A percentile compares a stretch with the other conserved stretches of the same genome.
phyloP scores from a whole-genome alignment of 2,888 invertebrate species.

The Drosophila austrosaltans region DNA sequence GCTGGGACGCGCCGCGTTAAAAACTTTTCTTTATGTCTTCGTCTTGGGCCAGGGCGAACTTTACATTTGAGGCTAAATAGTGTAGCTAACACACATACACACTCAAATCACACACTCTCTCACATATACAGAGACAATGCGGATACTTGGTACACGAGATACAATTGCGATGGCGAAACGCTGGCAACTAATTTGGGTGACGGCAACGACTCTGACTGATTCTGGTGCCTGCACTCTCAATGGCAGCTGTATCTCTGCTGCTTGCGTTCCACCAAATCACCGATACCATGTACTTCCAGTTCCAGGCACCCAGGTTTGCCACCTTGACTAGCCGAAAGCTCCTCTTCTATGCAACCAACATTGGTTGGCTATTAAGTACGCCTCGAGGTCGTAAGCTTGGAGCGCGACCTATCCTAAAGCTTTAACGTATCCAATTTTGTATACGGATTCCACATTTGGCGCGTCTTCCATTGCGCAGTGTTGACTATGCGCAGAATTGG shows the following conservation, averaged over 20 bases:
- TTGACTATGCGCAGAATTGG: slow-evolving; percentile 62
- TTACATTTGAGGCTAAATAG: slow-evolving; percentile 2
- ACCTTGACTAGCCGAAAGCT: slow-evolving; percentile 30
- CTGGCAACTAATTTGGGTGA: slow-evolving; percentile 77
- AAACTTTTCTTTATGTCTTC: neutral
- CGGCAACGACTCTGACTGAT: slow-evolving; percentile 41
- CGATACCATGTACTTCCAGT: slow-evolving; percentile 28
- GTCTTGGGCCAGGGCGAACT: slow-evolving; percentile 11
- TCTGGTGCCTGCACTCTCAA: slow-evolving; percentile 33
- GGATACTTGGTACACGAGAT: slow-evolving; percentile 37
- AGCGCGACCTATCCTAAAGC: slow-evolving; percentile 71
- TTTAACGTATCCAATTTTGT: slow-evolving; percentile 32
- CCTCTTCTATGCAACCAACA: neutral
- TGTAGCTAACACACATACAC: slow-evolving; percentile 17
- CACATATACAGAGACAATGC: slow-evolving; percentile 8
- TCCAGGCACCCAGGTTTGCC: slow-evolving; percentile 40
- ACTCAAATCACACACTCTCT: slow-evolving; percentile 17
- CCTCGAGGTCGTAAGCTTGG: slow-evolving; percentile 33
- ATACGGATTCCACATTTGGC: slow-evolving; percentile 45
- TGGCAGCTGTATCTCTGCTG: slow-evolving; percentile 33
- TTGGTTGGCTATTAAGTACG: slow-evolving; percentile 4
- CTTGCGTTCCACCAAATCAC: slow-evolving; percentile 24
- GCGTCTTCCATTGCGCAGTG: slow-evolving; percentile 67
- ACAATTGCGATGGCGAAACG: slow-evolving; percentile 76
- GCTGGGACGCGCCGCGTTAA: slow-evolving; percentile 12